Base-by-base conservation (phyloP, 2,888 invertebrate genomes). In the Leptopterna dolabrata region DNA sequence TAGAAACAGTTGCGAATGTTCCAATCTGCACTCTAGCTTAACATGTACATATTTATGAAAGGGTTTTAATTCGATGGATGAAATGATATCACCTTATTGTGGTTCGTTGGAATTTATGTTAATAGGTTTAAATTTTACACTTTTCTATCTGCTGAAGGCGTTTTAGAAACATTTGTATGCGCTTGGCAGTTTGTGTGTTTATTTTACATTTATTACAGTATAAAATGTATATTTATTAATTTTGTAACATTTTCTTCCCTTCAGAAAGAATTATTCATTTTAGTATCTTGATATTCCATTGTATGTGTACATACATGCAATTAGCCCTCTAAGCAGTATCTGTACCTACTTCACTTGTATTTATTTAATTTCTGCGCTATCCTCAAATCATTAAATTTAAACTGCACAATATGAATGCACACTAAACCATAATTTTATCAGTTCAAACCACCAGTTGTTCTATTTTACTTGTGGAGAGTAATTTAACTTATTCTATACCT, bases 71-170 rank as follows among this genome's bases (percentile, higher is more conserved):
- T 47, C 36, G 73, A 41, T 73, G 63, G 14, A 73, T 73, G 73
- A 36, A 41, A 73, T 73, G 41, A 73, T 24, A 41, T 24, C 36
- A 83, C 83, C 27, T 70, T 41, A 47, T 36, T 41, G 63, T 55
- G 81, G 71, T 83, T 83, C 83, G 29, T 83, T 83, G 24, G 16
- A 41, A n/a, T 41, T 83, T 83, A 70, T 43, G 83, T 83, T 83
- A 19, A 43, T 63, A 70, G 70, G 36, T 71, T 63, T 83, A 83
- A 51, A 51, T 83, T 83, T 85, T 85, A 29, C 85, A 85, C 85
- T 85, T 76, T 85, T 85, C 85, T 85, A 85, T 85, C 76, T 47
- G 73, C 45, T 76, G 76, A 45, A 85, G 45, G 45, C 85, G 51
- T 71, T 76, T 70, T 85, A 16, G 27, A 43, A 41, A 47, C 19